Evolutionary conservation across 2,113 vertebrate species (phyloP).

Genomic region (Choloepus hoffmanni): DNA sequence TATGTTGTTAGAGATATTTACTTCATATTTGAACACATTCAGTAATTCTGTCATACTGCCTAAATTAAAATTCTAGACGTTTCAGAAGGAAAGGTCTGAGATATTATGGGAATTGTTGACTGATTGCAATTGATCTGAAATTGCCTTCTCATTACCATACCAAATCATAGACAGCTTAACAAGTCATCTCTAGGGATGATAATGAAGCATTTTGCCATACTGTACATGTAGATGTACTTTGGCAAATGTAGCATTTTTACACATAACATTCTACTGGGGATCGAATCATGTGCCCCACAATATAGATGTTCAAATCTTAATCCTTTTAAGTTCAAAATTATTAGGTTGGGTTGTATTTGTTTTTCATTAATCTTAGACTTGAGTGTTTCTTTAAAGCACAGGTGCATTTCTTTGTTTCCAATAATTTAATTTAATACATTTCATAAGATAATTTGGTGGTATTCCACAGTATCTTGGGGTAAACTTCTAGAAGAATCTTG

Average conservation of each 20-base stretch:
- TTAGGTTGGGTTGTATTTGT: neutral
- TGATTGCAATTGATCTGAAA: conserved; percentile 11
- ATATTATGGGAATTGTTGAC: neutral
- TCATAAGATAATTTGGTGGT: neutral
- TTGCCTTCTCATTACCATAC: conserved; percentile 5
- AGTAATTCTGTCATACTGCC: neutral
- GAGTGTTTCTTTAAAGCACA: neutral
- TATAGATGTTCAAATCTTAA: too few relatives aligned
- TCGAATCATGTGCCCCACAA: too few relatives aligned
- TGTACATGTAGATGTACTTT: neutral
- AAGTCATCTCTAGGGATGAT: neutral
- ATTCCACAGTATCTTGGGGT: neutral
- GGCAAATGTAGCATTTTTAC: neutral
- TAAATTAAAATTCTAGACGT: neutral
- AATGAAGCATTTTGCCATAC: neutral
- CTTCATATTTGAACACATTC: neutral
- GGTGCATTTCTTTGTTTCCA: neutral
- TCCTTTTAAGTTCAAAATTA: neutral
- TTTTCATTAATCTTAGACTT: neutral
- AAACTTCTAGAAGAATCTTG: neutral
- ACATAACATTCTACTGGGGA: neutral
- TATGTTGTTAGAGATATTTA: neutral
- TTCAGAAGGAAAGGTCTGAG: neutral
- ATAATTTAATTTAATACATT: neutral
- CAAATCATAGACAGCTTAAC: neutral